phyloP scores from a whole-genome alignment of 2,797 vertebrate genomes.

The Ambastaia sidthimunki region DNA sequence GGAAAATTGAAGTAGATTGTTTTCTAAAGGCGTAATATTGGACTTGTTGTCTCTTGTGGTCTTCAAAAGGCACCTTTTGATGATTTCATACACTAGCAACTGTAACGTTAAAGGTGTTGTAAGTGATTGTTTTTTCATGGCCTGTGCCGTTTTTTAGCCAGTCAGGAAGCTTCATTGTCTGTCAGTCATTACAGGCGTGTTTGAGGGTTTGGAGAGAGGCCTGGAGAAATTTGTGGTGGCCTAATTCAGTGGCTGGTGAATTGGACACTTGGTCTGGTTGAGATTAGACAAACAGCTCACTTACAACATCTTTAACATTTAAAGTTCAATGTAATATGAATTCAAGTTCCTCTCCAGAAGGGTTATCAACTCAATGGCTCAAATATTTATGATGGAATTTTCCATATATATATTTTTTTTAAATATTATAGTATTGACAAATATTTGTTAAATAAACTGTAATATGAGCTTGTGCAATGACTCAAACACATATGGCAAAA shows the following conservation, averaged over 20 bases:
- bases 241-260: neutral
- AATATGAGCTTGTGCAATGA: constrained; percentile 13
- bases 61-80: constrained; percentile 58
- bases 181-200: neutral
- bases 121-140: neutral
- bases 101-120: constrained; percentile 37
- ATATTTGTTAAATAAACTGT: constrained; percentile 6
- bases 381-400: constrained; percentile 15
- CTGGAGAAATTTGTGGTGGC: neutral
- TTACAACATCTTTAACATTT: constrained; percentile 9
- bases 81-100: constrained; percentile 45
- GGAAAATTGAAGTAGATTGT: constrained; percentile 36
- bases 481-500: constrained; percentile 26
- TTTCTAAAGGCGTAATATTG: constrained; percentile 27
- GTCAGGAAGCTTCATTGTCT: neutral
- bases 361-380: constrained; percentile 34
- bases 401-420: neutral
- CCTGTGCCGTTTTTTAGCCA: neutral
- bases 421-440: neutral
- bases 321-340: constrained; percentile 11
- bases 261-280: neutral
- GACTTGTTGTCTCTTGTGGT: constrained; percentile 40
- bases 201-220: neutral
- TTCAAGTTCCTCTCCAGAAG: constrained; percentile 30
- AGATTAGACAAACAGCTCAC: neutral